Percentiles rank a stretch among this genome's conserved stretches.
Evolutionary conservation across 2,113 vertebrate species (phyloP).

Genomic region (Onychostoma macrolepis): DNA sequence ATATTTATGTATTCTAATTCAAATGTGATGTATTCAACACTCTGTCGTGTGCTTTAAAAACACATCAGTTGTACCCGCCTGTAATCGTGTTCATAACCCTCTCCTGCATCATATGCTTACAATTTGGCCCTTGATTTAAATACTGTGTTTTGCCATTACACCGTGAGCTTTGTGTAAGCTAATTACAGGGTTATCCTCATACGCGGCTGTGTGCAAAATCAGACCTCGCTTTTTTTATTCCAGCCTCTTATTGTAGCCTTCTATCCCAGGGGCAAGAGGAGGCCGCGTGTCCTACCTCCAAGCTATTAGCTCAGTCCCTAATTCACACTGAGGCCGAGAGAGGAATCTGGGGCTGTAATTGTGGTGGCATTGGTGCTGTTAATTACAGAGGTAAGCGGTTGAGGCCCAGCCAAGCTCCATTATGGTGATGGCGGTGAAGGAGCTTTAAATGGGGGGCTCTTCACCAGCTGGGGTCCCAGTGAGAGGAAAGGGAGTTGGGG

Average conservation of each 20-base stretch:
- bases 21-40: slow-evolving; percentile 67
- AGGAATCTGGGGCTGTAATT: slow-evolving; percentile 90
- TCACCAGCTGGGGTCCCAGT: slow-evolving; percentile 97
- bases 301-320: slow-evolving; percentile 94
- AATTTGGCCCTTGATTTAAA: slow-evolving; percentile 99
- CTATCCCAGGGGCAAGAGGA: slow-evolving; percentile 84
- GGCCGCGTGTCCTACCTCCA: slow-evolving; percentile 81
- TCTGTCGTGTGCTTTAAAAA: slow-evolving; percentile 6
- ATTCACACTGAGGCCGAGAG: slow-evolving; percentile 90
- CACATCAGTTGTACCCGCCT: slow-evolving; percentile 89
- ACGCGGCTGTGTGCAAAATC: slow-evolving; percentile 84
- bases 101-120: slow-evolving; percentile 94
- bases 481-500: slow-evolving; percentile 86
- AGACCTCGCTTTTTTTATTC: slow-evolving; percentile 80
- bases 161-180: slow-evolving; percentile 98
- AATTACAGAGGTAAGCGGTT: slow-evolving; percentile 99
- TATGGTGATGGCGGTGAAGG: slow-evolving; percentile 89
- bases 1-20: slow-evolving; percentile 49
- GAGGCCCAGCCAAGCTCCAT: slow-evolving; percentile 98
- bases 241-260: slow-evolving; percentile 83
- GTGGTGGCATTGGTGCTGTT: slow-evolving; percentile 96
- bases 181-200: slow-evolving; percentile 98
- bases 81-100: slow-evolving; percentile 88
- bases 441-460: slow-evolving; percentile 94
- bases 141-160: slow-evolving; percentile 98